Evolutionary conservation across 2,113 vertebrate genomes (phyloP).

Genomic region (Ardeotis arabs): DNA sequence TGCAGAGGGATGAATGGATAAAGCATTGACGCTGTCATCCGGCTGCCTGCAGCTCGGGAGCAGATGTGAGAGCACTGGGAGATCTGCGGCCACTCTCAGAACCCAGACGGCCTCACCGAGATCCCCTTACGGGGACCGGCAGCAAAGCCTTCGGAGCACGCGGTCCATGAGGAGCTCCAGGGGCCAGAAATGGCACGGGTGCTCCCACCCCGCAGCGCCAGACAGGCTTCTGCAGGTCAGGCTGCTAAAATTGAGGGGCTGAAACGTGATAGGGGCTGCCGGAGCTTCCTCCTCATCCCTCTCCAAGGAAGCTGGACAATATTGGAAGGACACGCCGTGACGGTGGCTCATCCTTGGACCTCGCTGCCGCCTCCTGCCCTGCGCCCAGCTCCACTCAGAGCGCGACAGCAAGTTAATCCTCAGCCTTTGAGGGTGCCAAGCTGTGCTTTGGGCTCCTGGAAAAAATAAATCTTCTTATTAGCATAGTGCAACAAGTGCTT

Average conservation of each 20-base stretch:
- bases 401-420: fast-evolving
- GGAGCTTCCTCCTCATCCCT: neutral
- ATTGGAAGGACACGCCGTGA: fast-evolving
- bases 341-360: fast-evolving
- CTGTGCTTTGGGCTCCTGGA: neutral
- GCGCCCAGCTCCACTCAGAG: fast-evolving
- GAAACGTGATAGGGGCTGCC: neutral
- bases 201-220: fast-evolving
- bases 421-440: neutral
- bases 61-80: neutral
- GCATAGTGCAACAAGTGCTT: neutral
- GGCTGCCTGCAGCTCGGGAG: neutral
- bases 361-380: fast-evolving
- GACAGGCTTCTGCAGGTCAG: neutral
- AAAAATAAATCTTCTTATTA: neutral
- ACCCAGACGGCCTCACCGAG: fast-evolving
- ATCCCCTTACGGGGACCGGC: neutral
- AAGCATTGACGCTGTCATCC: neutral
- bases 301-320: fast-evolving
- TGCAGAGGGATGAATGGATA: neutral
- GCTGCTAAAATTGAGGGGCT: neutral
- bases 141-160: neutral
- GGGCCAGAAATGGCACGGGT: fast-evolving
- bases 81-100: neutral
- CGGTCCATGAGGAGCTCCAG: neutral